A percentile compares a stretch with the other conserved stretches of the same genome.
These are phyloP conservation scores for Aethes cnicana DNA, from an alignment of 2,888 invertebrate species.

Conservation along the genomic window DNA sequence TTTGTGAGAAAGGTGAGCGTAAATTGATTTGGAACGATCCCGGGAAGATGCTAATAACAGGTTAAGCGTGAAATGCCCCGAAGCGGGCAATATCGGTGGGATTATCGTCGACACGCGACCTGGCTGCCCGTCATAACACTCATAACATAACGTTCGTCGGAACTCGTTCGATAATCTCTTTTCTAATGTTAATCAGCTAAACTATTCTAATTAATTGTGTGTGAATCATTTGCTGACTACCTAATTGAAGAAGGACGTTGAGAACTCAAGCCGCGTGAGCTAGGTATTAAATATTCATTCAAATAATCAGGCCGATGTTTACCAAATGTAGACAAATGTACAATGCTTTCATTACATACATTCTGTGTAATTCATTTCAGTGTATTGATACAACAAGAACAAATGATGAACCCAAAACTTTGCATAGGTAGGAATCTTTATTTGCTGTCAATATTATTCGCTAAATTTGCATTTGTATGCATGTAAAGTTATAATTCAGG, in stretches of 20 bases:
- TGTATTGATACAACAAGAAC: no score
- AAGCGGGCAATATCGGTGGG: constrained; percentile 39
- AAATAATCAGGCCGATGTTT: constrained; percentile 29
- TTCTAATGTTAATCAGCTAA: constrained; percentile 5
- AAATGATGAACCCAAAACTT: no score
- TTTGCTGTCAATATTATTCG: no score
- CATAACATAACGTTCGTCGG: no score
- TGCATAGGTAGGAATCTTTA: no score
- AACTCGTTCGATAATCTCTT: no score
- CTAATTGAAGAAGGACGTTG: constrained; percentile 20
- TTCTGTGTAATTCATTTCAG: no score
- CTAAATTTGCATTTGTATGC: no score
- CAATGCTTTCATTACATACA: background rate
- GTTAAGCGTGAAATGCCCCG: constrained; percentile 43
- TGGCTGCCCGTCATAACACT: constrained; percentile 11
- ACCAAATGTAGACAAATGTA: background rate
- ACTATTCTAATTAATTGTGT: constrained; percentile 19
- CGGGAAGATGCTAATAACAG: constrained; percentile 47
- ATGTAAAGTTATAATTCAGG: no score
- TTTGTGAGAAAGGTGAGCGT: constrained; percentile 49
- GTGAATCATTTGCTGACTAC: constrained; percentile 8
- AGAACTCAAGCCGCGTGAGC: constrained; percentile 27
- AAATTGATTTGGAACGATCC: constrained; percentile 58
- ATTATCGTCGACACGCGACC: constrained; percentile 38
- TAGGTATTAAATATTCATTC: constrained; percentile 34